Conservation (phyloP, 2,113 vertebrate genomes). For the Rhizomys pruinosus region DNA sequence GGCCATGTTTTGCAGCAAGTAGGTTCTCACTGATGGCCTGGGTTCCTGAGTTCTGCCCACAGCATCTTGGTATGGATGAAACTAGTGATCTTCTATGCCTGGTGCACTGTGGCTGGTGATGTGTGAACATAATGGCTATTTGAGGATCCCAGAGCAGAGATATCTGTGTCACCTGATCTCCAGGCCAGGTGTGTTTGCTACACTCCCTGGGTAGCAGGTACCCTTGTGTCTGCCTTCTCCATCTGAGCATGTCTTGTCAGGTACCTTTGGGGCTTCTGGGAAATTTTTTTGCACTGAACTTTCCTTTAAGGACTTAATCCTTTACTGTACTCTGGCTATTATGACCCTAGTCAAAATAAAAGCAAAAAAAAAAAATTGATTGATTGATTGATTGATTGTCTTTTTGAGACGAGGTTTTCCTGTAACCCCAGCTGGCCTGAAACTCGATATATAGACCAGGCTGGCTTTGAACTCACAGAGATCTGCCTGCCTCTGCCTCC, state of each 20-base stretch:
- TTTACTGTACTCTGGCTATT: background rate
- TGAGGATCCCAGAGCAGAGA: background rate
- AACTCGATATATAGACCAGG: no score
- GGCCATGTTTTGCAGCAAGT: background rate
- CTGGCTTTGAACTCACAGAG: no score
- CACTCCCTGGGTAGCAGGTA: background rate
- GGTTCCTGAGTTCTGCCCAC: background rate
- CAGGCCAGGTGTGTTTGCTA: rapidly evolving
- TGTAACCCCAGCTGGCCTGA: no score
- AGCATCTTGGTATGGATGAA: background rate
- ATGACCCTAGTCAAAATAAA: background rate
- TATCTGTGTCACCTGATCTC: background rate
- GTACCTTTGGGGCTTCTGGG: background rate
- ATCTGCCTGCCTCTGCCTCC: no score
- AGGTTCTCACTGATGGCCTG: background rate
- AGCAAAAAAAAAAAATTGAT: no score
- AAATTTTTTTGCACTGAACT: background rate
- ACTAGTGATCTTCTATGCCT: background rate
- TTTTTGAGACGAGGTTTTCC: no score
- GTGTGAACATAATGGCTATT: background rate
- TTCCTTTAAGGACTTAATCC: background rate
- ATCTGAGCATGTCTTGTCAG: background rate
- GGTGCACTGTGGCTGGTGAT: background rate
- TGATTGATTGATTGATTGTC: no score
- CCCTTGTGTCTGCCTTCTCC: background rate